Evolutionary conservation across 2,113 vertebrate genomes (phyloP).

Genomic region (Dipodomys spectabilis): DNA sequence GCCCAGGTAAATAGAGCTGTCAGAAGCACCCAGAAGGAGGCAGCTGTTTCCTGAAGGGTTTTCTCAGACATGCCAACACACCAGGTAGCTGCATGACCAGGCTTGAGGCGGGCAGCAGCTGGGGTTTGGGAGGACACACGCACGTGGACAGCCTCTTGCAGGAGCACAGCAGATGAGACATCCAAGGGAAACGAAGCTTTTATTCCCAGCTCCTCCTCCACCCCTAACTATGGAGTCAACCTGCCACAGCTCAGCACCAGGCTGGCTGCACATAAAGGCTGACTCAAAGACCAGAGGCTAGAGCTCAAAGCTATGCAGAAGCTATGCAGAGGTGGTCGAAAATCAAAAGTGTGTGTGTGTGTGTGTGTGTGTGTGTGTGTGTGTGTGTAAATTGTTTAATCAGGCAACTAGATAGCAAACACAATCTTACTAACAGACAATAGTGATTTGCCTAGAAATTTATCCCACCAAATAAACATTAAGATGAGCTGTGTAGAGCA

Average conservation of each 20-base stretch:
- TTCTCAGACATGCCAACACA: not conserved
- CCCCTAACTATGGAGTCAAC: not conserved
- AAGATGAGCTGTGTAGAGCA: not conserved
- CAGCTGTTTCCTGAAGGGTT: constrained; percentile 53
- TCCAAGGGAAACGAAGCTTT: constrained; percentile 31
- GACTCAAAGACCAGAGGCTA: constrained; percentile 28
- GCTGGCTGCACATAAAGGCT: not conserved
- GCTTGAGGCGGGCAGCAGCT: constrained; percentile 61
- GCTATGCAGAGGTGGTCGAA: not conserved
- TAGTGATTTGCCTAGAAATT: constrained; percentile 26
- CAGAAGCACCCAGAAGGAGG: constrained; percentile 53
- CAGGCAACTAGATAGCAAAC: not conserved
- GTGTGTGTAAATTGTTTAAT: constrained; percentile 47
- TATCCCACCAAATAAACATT: constrained; percentile 47
- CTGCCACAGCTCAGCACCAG: not conserved
- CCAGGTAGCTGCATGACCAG: constrained; percentile 60
- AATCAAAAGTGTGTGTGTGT: not conserved
- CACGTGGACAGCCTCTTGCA: constrained; percentile 64
- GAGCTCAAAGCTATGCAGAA: not conserved
- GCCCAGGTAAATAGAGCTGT: constrained; percentile 51
- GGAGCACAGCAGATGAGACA: not conserved
- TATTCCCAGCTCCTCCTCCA: constrained; percentile 39
- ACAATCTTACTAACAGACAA: constrained; percentile 39
- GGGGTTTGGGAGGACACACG: constrained; percentile 56
- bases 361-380: not conserved